A percentile compares a stretch with the other conserved stretches of the same genome.
Evolutionary conservation across 1,140 invertebrate genomes (phyloP).

Genomic region (Sitodiplosis mosellana): DNA sequence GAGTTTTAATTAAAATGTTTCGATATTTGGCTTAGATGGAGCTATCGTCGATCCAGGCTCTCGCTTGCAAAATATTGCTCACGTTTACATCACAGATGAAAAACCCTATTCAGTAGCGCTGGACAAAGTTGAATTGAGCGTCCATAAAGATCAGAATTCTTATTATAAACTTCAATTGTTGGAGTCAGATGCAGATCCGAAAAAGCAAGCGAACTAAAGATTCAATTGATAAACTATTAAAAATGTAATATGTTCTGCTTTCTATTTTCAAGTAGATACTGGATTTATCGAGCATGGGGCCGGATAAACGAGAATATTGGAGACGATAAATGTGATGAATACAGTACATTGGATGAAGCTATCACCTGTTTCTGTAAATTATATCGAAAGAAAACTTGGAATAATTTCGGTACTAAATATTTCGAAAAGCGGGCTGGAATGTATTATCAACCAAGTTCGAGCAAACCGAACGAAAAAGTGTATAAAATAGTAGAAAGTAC

Average conservation of each 20-base stretch:
- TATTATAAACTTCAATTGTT: too few relatives aligned
- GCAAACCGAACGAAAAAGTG: conserved; percentile 31
- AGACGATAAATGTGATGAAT: conserved; percentile 25
- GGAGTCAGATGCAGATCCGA: too few relatives aligned
- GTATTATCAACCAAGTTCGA: conserved; percentile 52
- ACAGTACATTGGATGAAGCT: conserved; percentile 31
- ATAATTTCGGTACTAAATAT: conserved; percentile 46
- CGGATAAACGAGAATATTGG: conserved; percentile 88
- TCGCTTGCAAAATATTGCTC: too few relatives aligned
- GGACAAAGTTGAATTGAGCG: too few relatives aligned
- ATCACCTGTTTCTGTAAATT: conserved; percentile 42
- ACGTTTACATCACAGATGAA: too few relatives aligned
- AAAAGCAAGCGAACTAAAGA: too few relatives aligned
- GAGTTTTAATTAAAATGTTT: background rate
- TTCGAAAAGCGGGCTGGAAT: conserved; percentile 66
- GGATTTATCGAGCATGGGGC: conserved; percentile 61
- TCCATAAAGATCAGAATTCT: too few relatives aligned
- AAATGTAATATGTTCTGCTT: too few relatives aligned
- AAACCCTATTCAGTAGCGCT: too few relatives aligned
- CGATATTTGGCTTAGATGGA: background rate
- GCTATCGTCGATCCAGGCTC: too few relatives aligned
- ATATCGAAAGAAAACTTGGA: conserved; percentile 76
- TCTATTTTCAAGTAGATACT: background rate
- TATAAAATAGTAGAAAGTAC: conserved; percentile 29
- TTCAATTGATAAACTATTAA: too few relatives aligned